These are phyloP conservation scores for Chesias legatella DNA, from an alignment of 2,888 invertebrate species.

Conservation along the genomic window DNA sequence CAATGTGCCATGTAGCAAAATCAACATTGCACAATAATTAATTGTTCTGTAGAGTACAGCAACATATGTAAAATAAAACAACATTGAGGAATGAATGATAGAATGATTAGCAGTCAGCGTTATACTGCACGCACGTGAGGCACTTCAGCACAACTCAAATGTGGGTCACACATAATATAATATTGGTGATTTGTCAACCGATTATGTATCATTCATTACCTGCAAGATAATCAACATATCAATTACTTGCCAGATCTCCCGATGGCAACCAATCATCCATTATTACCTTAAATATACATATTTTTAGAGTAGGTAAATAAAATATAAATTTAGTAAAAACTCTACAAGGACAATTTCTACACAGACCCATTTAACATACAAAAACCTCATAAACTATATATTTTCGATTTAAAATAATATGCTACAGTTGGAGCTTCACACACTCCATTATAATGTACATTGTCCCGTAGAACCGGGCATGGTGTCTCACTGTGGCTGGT, in stretches of 20 bases:
- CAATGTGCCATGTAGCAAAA: constrained; percentile 10
- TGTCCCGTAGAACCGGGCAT: constrained; percentile 40
- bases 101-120: constrained; percentile 20
- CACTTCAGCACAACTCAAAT: constrained; percentile 48
- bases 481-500: constrained; percentile 58
- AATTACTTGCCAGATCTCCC: too few species aligned
- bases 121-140: constrained; percentile 48
- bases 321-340: constrained; percentile 68
- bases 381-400: constrained; percentile 64
- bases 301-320: constrained; percentile 56
- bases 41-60: constrained; percentile 6
- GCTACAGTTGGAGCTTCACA: constrained; percentile 52
- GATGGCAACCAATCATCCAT: constrained; percentile 38
- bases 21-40: constrained; percentile 2
- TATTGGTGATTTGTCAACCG: constrained; percentile 28
- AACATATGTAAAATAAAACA: constrained; percentile 9
- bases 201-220: constrained; percentile 45
- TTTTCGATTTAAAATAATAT: constrained; percentile 67
- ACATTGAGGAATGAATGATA: constrained; percentile 5
- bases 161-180: constrained; percentile 32
- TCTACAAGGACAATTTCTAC: constrained; percentile 69
- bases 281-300: constrained; percentile 28
- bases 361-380: constrained; percentile 71
- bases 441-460: constrained; percentile 47
- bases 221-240: too few species aligned